phyloP scores from a whole-genome alignment of 2,797 vertebrate genomes.

The Sebastes reedi region DNA sequence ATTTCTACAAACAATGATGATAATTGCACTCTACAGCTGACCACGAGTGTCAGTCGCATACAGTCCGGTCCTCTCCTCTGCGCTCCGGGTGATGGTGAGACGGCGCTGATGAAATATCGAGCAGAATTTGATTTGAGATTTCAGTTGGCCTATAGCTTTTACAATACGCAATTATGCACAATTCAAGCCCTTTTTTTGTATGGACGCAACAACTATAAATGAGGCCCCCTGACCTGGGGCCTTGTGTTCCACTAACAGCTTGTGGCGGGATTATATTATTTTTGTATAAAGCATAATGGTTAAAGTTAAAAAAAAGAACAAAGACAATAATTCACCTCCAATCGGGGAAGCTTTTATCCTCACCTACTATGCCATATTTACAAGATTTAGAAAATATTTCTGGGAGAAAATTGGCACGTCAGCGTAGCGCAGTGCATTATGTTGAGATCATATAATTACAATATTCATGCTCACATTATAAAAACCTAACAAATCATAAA shows the following conservation, averaged over 20 bases:
- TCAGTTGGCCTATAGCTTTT: neutral
- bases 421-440: neutral
- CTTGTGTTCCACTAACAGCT: neutral
- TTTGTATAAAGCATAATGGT: neutral
- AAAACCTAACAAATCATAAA: constrained; percentile 14
- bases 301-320: neutral
- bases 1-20: neutral
- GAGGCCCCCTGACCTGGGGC: too few species aligned
- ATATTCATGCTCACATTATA: neutral
- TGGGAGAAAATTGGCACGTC: neutral
- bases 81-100: neutral
- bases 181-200: too few species aligned
- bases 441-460: neutral
- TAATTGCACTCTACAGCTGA: neutral
- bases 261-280: neutral
- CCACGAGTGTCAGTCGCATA: neutral
- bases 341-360: neutral
- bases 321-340: neutral
- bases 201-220: too few species aligned
- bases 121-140: neutral
- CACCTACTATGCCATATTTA: neutral
- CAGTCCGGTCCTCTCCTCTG: neutral
- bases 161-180: too few species aligned
- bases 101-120: neutral
- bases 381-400: neutral